These are phyloP conservation scores for Temnopleurus reevesii DNA, from an alignment of 53 echinoderm and acorn worm genomes.

Conservation along the genomic window DNA sequence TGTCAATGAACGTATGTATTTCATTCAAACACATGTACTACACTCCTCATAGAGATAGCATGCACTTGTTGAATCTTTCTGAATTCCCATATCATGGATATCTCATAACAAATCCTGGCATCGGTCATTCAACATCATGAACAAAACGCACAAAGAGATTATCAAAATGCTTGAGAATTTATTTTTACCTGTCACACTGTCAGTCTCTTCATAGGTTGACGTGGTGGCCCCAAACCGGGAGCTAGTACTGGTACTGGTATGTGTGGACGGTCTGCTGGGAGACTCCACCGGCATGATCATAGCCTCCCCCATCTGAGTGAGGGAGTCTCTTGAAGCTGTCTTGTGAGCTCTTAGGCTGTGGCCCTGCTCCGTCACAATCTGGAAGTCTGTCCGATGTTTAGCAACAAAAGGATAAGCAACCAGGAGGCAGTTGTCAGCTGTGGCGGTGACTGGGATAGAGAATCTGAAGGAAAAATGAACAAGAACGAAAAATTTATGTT, in stretches of 20 bases:
- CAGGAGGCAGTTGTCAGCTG: slow-evolving; percentile 95
- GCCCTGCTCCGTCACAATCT: slow-evolving; percentile 97
- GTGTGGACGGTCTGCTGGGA: slow-evolving; percentile 79
- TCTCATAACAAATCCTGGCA: too few relatives aligned
- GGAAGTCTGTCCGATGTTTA: slow-evolving; percentile 95
- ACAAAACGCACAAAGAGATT: too few relatives aligned
- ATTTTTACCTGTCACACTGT: slow-evolving; percentile 83
- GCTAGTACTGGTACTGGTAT: slow-evolving; percentile 89
- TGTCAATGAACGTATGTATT: too few relatives aligned
- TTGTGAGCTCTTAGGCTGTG: slow-evolving; percentile 74
- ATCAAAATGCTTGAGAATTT: too few relatives aligned
- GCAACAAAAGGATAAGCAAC: slow-evolving; percentile 96
- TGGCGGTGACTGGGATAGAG: slow-evolving; percentile 94
- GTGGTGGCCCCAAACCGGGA: slow-evolving; percentile 93
- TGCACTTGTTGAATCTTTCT: too few relatives aligned
- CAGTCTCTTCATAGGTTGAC: slow-evolving; percentile 92
- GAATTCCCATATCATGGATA: too few relatives aligned
- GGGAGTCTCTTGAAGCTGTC: slow-evolving; percentile 68
- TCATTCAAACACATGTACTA: too few relatives aligned
- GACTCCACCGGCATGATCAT: slow-evolving; percentile 92
- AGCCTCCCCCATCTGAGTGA: slow-evolving; percentile 80
- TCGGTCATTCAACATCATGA: too few relatives aligned
- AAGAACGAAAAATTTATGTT: background rate
- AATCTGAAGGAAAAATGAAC: slow-evolving; percentile 68
- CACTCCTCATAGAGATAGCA: too few relatives aligned